Base-by-base conservation (phyloP, 2,888 invertebrate genomes). In the Dascillus cervinus region DNA sequence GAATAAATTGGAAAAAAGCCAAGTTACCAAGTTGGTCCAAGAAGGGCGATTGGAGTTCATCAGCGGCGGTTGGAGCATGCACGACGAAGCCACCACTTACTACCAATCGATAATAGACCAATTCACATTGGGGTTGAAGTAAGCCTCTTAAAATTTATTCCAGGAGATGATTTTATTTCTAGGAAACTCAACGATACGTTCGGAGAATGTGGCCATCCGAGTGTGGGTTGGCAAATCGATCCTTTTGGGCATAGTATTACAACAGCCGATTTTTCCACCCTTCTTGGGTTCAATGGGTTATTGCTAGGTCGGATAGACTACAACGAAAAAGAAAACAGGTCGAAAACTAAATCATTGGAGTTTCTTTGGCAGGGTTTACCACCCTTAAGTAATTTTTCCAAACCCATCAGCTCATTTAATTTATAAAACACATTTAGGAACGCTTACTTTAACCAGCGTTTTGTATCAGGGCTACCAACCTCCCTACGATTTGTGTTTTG, bases 221-320 rank as follows among this genome's bases (percentile, higher is more conserved):
- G 67, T 20, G 72, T 81, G 2, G 85, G 75, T 0, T 85, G 86
- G 85, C 85, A 81, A 51, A 80, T 81, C 22, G 87, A 87, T 54
- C 84, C 86, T 1, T 87, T 87, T 52, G 87, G 87, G 0, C 87
- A 87, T 50, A 82, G 88, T 0, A 65, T 84, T 2, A 89, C 89
- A 60, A 82, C 84, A 64, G 89, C 89, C 0, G 79, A 79, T 0
- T 56, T 82, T 0, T 74, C 82, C 12, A 72, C 84, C 0, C 76
- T 78, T 56, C 82, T 92, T 78, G 90, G 84, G 43, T 91, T 80
- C 53, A 88, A 92, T 51, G 89, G 84, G 0, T 64, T 87, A 43
- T 83, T 90, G 55, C 75, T 91, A 36, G 88, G 83, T 0, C 72
- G 91, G 5, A 68, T 89, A 10, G 90, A 91, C 60, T 88, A 80